These are phyloP conservation scores for Lamellibrachia columna DNA, from an alignment of 2,888 invertebrate species.

Conservation along the genomic window DNA sequence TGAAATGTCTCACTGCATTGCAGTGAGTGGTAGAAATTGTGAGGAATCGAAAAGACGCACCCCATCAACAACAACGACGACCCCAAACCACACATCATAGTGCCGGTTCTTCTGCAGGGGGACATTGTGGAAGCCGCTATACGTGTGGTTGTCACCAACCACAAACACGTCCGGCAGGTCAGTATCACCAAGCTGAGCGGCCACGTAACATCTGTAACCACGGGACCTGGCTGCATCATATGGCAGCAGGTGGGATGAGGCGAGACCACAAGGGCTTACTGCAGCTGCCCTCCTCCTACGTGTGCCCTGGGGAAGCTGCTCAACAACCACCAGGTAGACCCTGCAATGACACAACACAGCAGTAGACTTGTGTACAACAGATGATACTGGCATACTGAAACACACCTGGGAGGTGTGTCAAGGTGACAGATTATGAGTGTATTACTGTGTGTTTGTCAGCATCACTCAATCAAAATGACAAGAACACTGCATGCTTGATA, in stretches of 20 bases:
- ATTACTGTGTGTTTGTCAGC: too few relatives aligned
- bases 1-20: neutral
- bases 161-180: conserved; percentile 77
- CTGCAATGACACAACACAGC: conserved; percentile 42
- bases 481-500: neutral
- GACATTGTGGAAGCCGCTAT: conserved; percentile 83
- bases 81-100: conserved; percentile 77
- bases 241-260: conserved; percentile 55
- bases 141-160: conserved; percentile 80
- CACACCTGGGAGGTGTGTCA: too few relatives aligned
- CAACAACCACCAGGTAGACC: conserved; percentile 56
- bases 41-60: conserved; percentile 54
- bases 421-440: too few relatives aligned
- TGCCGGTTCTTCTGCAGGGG: conserved; percentile 76
- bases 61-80: conserved; percentile 77
- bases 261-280: conserved; percentile 38
- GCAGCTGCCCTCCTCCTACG: conserved; percentile 20
- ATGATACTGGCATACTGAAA: neutral
- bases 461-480: neutral
- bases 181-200: conserved; percentile 79
- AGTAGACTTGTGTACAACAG: neutral
- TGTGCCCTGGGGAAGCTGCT: conserved; percentile 38
- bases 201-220: conserved; percentile 81
- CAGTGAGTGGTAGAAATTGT: neutral
- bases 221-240: conserved; percentile 76